Base-by-base conservation (phyloP, 2,797 vertebrate genomes). In the Euthynnus affinis region DNA sequence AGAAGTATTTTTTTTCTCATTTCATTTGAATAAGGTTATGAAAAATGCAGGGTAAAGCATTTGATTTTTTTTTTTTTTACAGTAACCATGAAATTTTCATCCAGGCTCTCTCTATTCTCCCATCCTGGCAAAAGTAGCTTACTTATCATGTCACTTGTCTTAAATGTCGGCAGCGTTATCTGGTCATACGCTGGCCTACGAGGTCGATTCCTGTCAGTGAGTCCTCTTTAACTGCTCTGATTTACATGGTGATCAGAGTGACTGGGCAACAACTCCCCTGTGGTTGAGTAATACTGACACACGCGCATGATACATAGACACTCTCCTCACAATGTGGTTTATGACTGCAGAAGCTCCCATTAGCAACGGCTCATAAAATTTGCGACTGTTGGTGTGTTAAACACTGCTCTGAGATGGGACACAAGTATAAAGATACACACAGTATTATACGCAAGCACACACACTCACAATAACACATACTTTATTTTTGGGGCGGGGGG, bases 311-410 rank as follows among this genome's bases (percentile, higher is more conserved):
- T 73, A 77, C 74, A 59, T n/a, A 73, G 71, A 83, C 82, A 71
- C 71, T 40, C 73, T 87, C 52, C 66, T 82, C 15, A 17, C 81
- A 63, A 7, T 83, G 78, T 84, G 89, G 65, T 94, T 93, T 93
- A 94, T 90, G 88, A 85, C 85, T 76, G 84, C 89, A 85, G 89
- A 87, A 84, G 90, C 88, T 87, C 89, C 88, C 89, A 94, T 96
- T 96, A 94, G 93, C 81, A 75, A 92, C 80, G 81, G 90, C 92
- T 94, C 94, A 95, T 95, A 94, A 95, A 95, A 83, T 87, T 86
- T 78, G 82, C 74, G 14, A 85, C 80, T 78, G 76, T 82, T 52
- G 84, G 85, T 87, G 81, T 93, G 89, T 94, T 94, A 92, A 94
- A 92, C 88, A 93, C 87, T 62, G 81, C 67, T 84, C 69, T 68